Evolutionary conservation across 1,140 invertebrate species (phyloP).

Genomic region (Drosophila chauvacae): DNA sequence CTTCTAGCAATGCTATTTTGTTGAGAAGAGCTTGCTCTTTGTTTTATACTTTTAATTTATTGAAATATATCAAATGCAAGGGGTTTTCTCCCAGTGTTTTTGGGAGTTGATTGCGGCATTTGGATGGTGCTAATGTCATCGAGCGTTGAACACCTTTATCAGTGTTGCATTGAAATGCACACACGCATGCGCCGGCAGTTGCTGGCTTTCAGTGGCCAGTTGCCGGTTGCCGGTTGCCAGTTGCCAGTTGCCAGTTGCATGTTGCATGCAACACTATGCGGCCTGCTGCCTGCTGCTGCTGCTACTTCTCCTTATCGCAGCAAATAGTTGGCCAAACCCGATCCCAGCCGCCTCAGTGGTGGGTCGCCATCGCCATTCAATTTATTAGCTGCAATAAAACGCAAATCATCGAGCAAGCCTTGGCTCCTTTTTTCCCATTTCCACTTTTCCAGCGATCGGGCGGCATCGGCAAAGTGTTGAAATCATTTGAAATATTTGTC

Average conservation of each 20-base stretch:
- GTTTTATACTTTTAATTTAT: neutral
- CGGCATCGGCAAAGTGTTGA: slow-evolving; percentile 75
- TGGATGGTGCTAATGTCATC: slow-evolving; percentile 84
- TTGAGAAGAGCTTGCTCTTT: neutral
- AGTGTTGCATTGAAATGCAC: slow-evolving; percentile 84
- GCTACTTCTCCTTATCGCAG: slow-evolving; percentile 57
- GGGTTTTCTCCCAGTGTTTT: neutral
- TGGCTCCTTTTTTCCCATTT: neutral
- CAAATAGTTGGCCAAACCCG: slow-evolving; percentile 67
- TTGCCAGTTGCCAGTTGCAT: slow-evolving; percentile 63
- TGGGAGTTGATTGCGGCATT: slow-evolving; percentile 66
- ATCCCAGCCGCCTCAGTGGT: slow-evolving; percentile 55
- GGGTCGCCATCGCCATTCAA: slow-evolving; percentile 79
- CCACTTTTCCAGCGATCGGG: slow-evolving; percentile 7
- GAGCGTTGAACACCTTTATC: slow-evolving; percentile 84
- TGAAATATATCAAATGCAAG: neutral
- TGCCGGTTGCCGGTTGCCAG: slow-evolving; percentile 31
- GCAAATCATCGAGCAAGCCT: slow-evolving; percentile 65
- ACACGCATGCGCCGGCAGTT: slow-evolving; percentile 73
- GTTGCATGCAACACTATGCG: slow-evolving; percentile 56
- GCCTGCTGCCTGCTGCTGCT: slow-evolving; percentile 19
- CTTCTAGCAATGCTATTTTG: no score
- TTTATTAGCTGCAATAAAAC: slow-evolving; percentile 83
- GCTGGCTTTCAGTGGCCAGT: slow-evolving; percentile 34
- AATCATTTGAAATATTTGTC: slow-evolving; percentile 83